phyloP scores from a whole-genome alignment of 2,888 invertebrate genomes.

The Serripes groenlandicus region DNA sequence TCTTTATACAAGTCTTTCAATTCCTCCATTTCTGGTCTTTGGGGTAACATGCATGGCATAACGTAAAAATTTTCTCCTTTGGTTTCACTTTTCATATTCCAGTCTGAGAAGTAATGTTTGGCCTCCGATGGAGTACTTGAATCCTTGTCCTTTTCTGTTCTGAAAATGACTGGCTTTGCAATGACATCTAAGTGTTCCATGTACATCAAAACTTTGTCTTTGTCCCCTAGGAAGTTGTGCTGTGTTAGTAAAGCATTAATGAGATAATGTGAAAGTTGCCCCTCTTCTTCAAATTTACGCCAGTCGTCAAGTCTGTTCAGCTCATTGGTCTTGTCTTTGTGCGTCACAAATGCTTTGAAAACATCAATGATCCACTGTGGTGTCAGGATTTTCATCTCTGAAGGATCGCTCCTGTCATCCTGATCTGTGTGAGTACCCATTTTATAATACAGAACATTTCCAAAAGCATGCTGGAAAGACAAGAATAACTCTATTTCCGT shows the following conservation, averaged over 20 bases:
- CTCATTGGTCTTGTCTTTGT: too few relatives aligned
- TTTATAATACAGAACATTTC: constrained; percentile 53
- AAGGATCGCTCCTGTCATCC: background rate
- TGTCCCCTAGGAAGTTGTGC: background rate
- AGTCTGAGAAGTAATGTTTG: background rate
- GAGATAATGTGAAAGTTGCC: background rate
- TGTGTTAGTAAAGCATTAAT: background rate
- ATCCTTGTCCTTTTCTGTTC: background rate
- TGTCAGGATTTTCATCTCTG: constrained; percentile 42
- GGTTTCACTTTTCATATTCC: too few relatives aligned
- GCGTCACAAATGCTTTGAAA: constrained; percentile 52
- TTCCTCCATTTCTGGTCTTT: background rate
- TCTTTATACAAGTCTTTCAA: background rate
- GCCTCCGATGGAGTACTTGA: background rate
- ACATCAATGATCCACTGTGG: constrained; percentile 63
- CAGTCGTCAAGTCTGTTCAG: background rate
- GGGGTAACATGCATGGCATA: constrained; percentile 1
- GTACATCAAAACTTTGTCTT: background rate
- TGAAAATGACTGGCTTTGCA: background rate
- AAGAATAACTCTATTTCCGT: constrained; percentile 20
- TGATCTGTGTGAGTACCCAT: constrained; percentile 28
- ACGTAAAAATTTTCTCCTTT: background rate
- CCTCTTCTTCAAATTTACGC: background rate
- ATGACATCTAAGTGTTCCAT: constrained; percentile 21
- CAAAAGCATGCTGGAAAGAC: constrained; percentile 49